A percentile compares a stretch with the other conserved stretches of the same genome.
phyloP scores from a whole-genome alignment of 2,888 invertebrate genomes.

The Nephrocerus scutellatus region DNA sequence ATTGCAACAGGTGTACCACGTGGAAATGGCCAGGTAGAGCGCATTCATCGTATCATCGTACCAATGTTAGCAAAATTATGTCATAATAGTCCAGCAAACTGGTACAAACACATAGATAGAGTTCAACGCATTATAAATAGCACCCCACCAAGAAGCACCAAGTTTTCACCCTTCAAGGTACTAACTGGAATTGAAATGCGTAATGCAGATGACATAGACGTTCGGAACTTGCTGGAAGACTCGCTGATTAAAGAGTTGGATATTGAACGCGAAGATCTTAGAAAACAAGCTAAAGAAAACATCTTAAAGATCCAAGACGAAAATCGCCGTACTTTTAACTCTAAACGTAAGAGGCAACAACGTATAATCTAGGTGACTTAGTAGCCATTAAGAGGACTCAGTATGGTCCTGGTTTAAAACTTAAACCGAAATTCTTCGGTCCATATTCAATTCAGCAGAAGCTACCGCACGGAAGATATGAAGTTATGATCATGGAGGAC shows the following conservation, averaged over 20 bases:
- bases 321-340: slow-evolving; percentile 1
- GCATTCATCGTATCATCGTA: slow-evolving; percentile 32
- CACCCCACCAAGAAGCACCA: slow-evolving; percentile 2
- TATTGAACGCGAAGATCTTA: neutral
- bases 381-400: slow-evolving; percentile 7
- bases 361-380: slow-evolving; percentile 5
- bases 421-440: neutral
- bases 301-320: slow-evolving; percentile 7
- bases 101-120: slow-evolving; percentile 25
- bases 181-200: too few species aligned
- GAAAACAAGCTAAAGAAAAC: neutral
- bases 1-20: slow-evolving; percentile 29
- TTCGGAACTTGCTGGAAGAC: slow-evolving; percentile 22
- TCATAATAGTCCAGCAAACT: slow-evolving; percentile 28
- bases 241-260: neutral
- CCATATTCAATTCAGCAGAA: neutral
- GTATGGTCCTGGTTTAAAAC: neutral
- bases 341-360: neutral
- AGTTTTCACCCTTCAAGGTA: too few species aligned
- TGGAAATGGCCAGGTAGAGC: slow-evolving; percentile 37
- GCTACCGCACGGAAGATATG: neutral
- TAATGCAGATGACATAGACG: too few species aligned
- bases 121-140: slow-evolving; percentile 22
- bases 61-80: slow-evolving; percentile 36
- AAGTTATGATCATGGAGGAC: slow-evolving; percentile 1